Conservation (phyloP, 1,140 invertebrate genomes). For the Zaprionus ornatus region DNA sequence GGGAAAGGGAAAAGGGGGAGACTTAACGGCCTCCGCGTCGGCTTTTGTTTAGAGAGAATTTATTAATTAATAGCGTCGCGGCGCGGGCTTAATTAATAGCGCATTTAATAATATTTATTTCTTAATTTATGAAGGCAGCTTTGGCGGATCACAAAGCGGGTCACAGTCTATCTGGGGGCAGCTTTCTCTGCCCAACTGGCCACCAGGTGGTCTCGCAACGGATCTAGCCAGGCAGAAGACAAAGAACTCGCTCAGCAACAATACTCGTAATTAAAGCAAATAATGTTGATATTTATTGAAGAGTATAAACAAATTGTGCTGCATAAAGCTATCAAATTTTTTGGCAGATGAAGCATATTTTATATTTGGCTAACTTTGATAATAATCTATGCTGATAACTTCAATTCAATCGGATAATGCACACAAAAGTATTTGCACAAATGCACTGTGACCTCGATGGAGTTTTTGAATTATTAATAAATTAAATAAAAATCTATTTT, state of each 20-base stretch:
- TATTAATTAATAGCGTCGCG: constrained; percentile 72
- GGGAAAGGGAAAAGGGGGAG: constrained; percentile 9
- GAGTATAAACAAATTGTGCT: too few relatives aligned
- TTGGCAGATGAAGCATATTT: not conserved
- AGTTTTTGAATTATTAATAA: constrained; percentile 58
- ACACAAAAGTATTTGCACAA: not conserved
- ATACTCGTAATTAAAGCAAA: not conserved
- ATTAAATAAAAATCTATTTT: constrained; percentile 37
- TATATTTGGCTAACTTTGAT: not conserved
- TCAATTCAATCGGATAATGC: not conserved
- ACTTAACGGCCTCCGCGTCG: constrained; percentile 52
- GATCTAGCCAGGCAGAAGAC: not conserved
- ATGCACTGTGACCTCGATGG: not conserved
- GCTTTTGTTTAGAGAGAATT: constrained; percentile 64
- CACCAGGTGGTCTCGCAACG: constrained; percentile 19
- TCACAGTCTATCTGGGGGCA: not conserved
- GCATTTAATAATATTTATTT: constrained; percentile 73
- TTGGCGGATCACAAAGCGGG: constrained; percentile 51
- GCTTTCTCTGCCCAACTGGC: constrained; percentile 60
- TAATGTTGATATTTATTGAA: too few relatives aligned
- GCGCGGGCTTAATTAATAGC: constrained; percentile 63
- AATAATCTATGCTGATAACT: not conserved
- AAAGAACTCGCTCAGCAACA: not conserved
- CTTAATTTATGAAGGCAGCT: constrained; percentile 57
- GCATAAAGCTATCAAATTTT: too few relatives aligned